Evolutionary conservation across 2,888 invertebrate species (phyloP).

Genomic region (Agriopis marginaria): DNA sequence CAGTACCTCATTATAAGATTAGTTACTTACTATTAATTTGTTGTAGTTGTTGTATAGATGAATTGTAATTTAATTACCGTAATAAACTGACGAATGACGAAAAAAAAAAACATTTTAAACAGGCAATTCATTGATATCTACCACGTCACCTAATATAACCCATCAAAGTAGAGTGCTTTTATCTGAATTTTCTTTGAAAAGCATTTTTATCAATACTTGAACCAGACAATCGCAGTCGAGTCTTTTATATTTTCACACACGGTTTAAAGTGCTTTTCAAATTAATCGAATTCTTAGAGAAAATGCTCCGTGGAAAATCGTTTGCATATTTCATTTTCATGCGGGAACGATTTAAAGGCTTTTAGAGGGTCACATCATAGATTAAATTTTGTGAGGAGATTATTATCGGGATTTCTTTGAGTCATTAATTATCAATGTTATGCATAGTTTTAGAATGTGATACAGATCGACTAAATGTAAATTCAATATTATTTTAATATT

Average conservation of each 20-base stretch:
- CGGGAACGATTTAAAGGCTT: constrained; percentile 19
- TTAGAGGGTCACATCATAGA: constrained; percentile 19
- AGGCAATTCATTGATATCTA: too few relatives aligned
- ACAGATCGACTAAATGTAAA: too few relatives aligned
- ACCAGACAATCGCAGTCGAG: constrained; percentile 23
- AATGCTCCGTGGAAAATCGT: constrained; percentile 45
- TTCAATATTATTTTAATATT: too few relatives aligned
- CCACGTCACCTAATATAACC: too few relatives aligned
- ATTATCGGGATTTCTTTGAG: neutral
- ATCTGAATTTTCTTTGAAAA: neutral
- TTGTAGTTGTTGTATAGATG: too few relatives aligned
- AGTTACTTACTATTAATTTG: too few relatives aligned
- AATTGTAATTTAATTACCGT: too few relatives aligned
- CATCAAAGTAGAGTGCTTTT: neutral
- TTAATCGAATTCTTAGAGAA: constrained; percentile 52
- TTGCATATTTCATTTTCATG: constrained; percentile 41
- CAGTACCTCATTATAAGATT: too few relatives aligned
- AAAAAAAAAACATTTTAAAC: too few relatives aligned
- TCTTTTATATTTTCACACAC: constrained; percentile 30
- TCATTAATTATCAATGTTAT: too few relatives aligned
- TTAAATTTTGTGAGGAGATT: constrained; percentile 6
- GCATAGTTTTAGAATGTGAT: too few relatives aligned
- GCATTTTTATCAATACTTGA: constrained; percentile 1
- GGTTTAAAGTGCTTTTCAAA: constrained; percentile 49
- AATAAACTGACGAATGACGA: too few relatives aligned